These are phyloP conservation scores for Parascotia fuliginaria DNA, from an alignment of 2,888 invertebrate species.

Conservation along the genomic window DNA sequence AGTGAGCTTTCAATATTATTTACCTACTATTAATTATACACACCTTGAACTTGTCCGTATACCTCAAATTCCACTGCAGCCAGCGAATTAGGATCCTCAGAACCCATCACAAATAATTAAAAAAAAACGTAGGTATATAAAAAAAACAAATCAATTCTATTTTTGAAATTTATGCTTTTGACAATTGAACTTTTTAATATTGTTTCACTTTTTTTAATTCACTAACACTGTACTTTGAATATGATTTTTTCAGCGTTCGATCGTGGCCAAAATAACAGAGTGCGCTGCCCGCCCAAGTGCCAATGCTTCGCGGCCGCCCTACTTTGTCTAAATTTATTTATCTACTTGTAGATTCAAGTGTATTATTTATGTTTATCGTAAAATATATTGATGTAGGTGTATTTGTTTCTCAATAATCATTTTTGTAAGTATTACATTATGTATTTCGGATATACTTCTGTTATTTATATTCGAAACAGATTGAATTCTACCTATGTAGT, in stretches of 20 bases:
- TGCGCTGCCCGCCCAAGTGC: conserved; percentile 63
- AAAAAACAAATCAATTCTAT: not conserved
- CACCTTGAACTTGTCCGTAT: conserved; percentile 96
- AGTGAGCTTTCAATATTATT: no score
- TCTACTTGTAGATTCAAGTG: conserved; percentile 38
- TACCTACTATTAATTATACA: not conserved
- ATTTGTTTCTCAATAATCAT: no score
- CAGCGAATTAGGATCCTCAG: conserved; percentile 86
- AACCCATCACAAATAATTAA: conserved; percentile 75
- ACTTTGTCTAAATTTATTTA: conserved; percentile 44
- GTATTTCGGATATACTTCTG: no score
- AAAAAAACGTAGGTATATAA: no score
- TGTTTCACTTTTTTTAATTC: not conserved
- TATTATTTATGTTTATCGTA: conserved; percentile 32
- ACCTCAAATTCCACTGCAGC: conserved; percentile 96
- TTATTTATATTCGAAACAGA: no score
- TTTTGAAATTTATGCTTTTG: not conserved
- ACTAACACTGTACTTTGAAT: conserved; percentile 15
- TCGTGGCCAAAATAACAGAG: conserved; percentile 36
- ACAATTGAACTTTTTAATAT: not conserved
- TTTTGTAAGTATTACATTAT: no score
- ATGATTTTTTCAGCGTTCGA: conserved; percentile 7
- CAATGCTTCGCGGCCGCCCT: conserved; percentile 55
- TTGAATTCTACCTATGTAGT: no score
- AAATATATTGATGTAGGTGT: no score